phyloP scores from a whole-genome alignment of 2,113 vertebrate genomes.

The Acinonyx jubatus region DNA sequence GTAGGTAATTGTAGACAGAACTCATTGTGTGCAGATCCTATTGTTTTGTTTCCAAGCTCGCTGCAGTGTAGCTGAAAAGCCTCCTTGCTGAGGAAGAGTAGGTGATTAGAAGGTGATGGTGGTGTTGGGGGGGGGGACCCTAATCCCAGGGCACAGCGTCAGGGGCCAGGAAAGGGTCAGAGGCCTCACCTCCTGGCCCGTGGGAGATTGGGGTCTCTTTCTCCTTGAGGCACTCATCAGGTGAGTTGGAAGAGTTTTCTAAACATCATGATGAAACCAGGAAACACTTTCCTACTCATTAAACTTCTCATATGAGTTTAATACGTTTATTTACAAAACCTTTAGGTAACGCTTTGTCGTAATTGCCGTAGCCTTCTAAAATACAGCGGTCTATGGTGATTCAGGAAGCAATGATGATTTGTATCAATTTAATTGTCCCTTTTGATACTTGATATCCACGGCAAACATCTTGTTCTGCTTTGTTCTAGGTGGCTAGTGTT shows the following conservation, averaged over 20 bases:
- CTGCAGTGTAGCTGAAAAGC: not conserved
- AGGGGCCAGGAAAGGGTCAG: not conserved
- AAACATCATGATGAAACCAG: constrained; percentile 37
- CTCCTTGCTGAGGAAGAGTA: not conserved
- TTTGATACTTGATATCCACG: constrained; percentile 64
- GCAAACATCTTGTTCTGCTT: constrained; percentile 68
- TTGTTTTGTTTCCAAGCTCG: not conserved
- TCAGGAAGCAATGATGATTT: constrained; percentile 60
- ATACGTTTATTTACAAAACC: constrained; percentile 47
- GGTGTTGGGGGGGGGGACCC: rapidly evolving
- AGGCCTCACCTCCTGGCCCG: not conserved
- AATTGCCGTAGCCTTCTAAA: constrained; percentile 46
- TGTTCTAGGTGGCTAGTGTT: constrained; percentile 54
- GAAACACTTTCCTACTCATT: not conserved
- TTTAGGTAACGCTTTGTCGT: constrained; percentile 42
- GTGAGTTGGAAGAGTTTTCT: not conserved
- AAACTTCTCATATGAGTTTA: constrained; percentile 27
- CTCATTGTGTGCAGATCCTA: not conserved
- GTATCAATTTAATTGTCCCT: constrained; percentile 67
- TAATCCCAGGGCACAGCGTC: not conserved
- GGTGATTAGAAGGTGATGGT: not conserved
- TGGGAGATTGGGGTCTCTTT: not conserved
- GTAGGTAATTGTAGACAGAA: not conserved
- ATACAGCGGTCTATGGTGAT: not conserved
- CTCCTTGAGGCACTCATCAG: not conserved